Evolutionary conservation across 2,113 vertebrate species (phyloP).

Genomic region (Hystrix cristata): DNA sequence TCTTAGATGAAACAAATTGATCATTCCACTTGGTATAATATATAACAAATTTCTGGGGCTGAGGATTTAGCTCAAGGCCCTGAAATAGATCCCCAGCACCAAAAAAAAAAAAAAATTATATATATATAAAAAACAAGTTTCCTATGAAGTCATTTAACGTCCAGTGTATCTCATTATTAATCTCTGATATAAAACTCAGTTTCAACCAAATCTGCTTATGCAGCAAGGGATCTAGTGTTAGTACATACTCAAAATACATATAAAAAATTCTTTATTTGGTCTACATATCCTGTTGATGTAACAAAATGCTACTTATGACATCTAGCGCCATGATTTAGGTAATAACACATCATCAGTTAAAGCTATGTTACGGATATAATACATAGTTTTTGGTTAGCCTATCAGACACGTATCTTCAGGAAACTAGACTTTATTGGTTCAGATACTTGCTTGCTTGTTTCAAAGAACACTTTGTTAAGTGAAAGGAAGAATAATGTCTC

Average conservation of each 20-base stretch:
- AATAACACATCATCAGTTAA: conserved; percentile 49
- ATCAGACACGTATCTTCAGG: conserved; percentile 66
- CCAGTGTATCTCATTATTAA: conserved; percentile 45
- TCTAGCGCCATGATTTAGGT: conserved; percentile 43
- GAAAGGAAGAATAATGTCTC: conserved; percentile 83
- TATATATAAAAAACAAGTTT: background rate
- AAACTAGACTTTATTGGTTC: conserved; percentile 77
- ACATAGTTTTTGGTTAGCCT: conserved; percentile 72
- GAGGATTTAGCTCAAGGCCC: too few species aligned
- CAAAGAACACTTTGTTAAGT: conserved; percentile 82
- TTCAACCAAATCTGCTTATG: conserved; percentile 55
- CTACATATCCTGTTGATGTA: conserved; percentile 34
- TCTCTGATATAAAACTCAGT: conserved; percentile 61
- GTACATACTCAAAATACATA: background rate
- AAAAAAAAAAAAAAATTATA: too few species aligned
- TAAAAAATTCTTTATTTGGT: conserved; percentile 51
- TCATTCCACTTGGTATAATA: conserved; percentile 38
- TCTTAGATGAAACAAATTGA: conserved; percentile 4
- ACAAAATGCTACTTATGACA: conserved; percentile 8
- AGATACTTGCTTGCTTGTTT: conserved; percentile 81
- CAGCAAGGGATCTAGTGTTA: conserved; percentile 39
- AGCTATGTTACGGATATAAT: conserved; percentile 57
- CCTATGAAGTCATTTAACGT: conserved; percentile 21
- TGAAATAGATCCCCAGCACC: too few species aligned
- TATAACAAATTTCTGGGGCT: background rate